Base-by-base conservation (phyloP, 2,888 invertebrate genomes). In the Drosophila kokeensis region DNA sequence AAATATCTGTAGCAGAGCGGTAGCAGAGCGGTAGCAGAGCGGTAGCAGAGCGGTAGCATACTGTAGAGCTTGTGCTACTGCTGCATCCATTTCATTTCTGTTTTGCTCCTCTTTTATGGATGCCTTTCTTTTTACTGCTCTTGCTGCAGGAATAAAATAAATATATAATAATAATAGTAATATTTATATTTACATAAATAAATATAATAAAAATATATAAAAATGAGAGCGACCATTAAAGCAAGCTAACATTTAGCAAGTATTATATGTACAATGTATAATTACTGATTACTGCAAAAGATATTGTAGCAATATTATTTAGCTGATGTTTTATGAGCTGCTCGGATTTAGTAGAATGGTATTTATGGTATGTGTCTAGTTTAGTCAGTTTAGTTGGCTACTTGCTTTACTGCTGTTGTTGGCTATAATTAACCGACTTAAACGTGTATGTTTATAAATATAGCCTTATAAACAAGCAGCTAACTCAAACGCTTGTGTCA, bases 401-500 rank as follows among this genome's bases (percentile, higher is more conserved):
- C 45, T 15, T 8, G 54, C 34, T 48, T 48, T 30, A 34, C 40
- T 29, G 48, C 54, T 62, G 49, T 36, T 36, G 53, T 52, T 27
- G 21, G 42, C 24, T 52, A 76, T 76, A 77, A 77, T 77, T 77
- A 76, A 71, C 49, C 65, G 75, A 71, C 59, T 61, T 75, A 54
- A 48, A 53, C 38, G 24, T 34, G 42, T 40, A 40, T 36, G 18
- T 0, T 52, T 30, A 24, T 42, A 18, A 24, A 61, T 38, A 63
- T 21, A 49, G 59, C n/a, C 30, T 7, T 61, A 30, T 58, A 58
- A 49, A 69, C 61, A 55, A 54, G 74, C 66, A 64, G 65, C 38
- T 49, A 79, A 53, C 64, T 76, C 66, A 68, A 81, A 68, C 71
- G 79, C 72, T 71, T 81, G 90, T 87, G 90, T 90, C 85, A 90